Percentiles rank a stretch among this genome's conserved stretches.
Evolutionary conservation across 1,140 invertebrate species (phyloP).

Genomic region (Drosophila willistoni): DNA sequence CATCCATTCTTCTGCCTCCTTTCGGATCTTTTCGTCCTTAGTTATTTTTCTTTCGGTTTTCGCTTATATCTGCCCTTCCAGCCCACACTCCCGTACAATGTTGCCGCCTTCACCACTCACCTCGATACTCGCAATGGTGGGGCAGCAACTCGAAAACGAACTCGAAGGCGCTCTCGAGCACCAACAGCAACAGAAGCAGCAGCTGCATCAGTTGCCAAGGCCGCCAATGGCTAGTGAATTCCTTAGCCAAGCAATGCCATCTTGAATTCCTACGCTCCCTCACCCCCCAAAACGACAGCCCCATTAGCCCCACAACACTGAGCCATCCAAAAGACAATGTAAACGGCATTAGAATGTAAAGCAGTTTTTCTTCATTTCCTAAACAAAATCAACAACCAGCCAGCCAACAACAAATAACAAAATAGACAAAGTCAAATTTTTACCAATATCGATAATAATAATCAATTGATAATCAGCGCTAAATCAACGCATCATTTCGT

Average conservation of each 20-base stretch:
- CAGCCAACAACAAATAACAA: conserved; percentile 79
- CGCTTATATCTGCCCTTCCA: not conserved
- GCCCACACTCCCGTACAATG: conserved; percentile 26
- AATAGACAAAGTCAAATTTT: conserved; percentile 80
- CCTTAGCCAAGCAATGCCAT: conserved; percentile 58
- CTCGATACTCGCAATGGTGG: not conserved
- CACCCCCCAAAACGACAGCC: not conserved
- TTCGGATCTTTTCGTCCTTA: conserved; percentile 14
- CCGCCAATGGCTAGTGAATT: conserved; percentile 12
- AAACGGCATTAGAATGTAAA: conserved; percentile 72
- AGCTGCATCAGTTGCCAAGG: conserved; percentile 3
- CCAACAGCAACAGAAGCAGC: conserved; percentile 2
- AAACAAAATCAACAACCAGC: conserved; percentile 73
- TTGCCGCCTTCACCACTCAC: conserved; percentile 14
- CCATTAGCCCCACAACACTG: conserved; percentile 25
- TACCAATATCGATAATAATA: conserved; percentile 55
- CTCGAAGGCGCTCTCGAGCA: not conserved
- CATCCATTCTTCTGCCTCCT: conserved; percentile 15
- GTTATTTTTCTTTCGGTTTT: conserved; percentile 12
- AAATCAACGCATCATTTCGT: conserved; percentile 61
- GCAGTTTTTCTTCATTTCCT: conserved; percentile 72
- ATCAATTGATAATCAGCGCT: conserved; percentile 47
- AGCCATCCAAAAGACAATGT: conserved; percentile 59
- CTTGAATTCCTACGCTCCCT: conserved; percentile 56
- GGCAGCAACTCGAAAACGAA: conserved; percentile 3